Evolutionary conservation across 2,797 vertebrate genomes (phyloP).

Genomic region (Melanogrammus aeglefinus): DNA sequence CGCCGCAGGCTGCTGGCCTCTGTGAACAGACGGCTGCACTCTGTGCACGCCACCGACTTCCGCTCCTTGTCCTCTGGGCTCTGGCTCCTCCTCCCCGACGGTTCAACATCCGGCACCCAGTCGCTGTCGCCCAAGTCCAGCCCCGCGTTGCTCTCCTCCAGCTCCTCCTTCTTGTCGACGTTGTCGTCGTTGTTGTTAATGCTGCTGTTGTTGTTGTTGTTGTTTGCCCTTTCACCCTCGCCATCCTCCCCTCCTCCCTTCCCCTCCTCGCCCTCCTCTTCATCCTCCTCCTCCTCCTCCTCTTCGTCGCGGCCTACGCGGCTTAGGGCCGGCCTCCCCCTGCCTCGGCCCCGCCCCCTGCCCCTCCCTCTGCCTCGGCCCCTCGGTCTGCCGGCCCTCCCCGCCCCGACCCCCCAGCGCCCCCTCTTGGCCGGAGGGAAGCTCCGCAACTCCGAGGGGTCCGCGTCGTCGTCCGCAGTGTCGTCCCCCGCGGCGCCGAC

Average conservation of each 20-base stretch:
- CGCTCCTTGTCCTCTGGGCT: slow-evolving; percentile 53
- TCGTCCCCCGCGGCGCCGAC: slow-evolving; percentile 53
- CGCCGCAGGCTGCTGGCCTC: slow-evolving; percentile 93
- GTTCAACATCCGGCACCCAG: slow-evolving; percentile 16
- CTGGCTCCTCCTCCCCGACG: slow-evolving; percentile 47
- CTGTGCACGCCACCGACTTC: slow-evolving; percentile 81
- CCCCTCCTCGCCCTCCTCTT: slow-evolving; percentile 47
- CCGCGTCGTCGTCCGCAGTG: slow-evolving; percentile 47
- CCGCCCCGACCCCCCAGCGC: slow-evolving; percentile 12
- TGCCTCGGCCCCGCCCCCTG: slow-evolving; percentile 31
- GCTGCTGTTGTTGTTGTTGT: not conserved
- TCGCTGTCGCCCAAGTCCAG: not conserved
- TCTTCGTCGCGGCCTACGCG: slow-evolving; percentile 69
- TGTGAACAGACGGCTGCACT: slow-evolving; percentile 89
- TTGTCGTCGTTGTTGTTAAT: not conserved
- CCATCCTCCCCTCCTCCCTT: slow-evolving; percentile 56
- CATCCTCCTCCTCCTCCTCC: slow-evolving; percentile 39
- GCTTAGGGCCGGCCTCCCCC: slow-evolving; percentile 75
- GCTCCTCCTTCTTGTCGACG: not conserved
- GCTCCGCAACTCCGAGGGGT: not conserved
- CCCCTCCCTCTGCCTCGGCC: slow-evolving; percentile 32
- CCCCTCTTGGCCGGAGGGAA: slow-evolving; percentile 36
- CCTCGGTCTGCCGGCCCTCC: slow-evolving; percentile 33
- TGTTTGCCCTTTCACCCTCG: slow-evolving; percentile 49
- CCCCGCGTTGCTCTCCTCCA: not conserved